A percentile compares a stretch with the other conserved stretches of the same genome.
Conservation (phyloP, 2,113 vertebrate species). For the Theropithecus gelada region DNA sequence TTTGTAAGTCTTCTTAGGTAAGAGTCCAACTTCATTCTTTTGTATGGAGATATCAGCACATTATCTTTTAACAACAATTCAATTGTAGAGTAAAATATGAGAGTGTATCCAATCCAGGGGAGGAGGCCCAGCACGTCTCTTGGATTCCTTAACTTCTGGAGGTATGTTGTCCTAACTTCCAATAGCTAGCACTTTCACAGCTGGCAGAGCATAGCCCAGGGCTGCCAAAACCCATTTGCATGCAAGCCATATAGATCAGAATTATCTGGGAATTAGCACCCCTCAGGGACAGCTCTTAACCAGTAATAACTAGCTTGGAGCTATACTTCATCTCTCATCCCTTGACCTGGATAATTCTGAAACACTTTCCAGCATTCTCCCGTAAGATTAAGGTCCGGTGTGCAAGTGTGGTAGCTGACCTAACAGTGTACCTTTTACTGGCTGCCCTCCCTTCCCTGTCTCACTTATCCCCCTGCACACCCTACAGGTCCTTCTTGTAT, state of each 20-base stretch:
- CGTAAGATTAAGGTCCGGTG: not conserved
- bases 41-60: not conserved
- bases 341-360: not conserved
- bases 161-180: not conserved
- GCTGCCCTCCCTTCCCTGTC: not conserved
- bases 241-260: not conserved
- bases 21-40: not conserved
- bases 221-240: not conserved
- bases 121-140: not conserved
- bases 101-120: not conserved
- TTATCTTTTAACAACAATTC: not conserved
- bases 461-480: not conserved
- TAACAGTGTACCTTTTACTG: not conserved
- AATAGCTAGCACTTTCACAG: not conserved
- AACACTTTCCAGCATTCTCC: not conserved
- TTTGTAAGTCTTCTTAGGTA: not conserved
- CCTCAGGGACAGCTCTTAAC: not conserved
- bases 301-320: not conserved
- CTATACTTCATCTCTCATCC: not conserved
- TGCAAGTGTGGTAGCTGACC: not conserved
- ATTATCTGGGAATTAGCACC: not conserved
- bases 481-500: not conserved
- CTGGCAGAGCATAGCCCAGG: not conserved
- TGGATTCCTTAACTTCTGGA: not conserved
- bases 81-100: not conserved